Base-by-base conservation (phyloP, 2,113 vertebrate species). In the Argyrosomus japonicus region DNA sequence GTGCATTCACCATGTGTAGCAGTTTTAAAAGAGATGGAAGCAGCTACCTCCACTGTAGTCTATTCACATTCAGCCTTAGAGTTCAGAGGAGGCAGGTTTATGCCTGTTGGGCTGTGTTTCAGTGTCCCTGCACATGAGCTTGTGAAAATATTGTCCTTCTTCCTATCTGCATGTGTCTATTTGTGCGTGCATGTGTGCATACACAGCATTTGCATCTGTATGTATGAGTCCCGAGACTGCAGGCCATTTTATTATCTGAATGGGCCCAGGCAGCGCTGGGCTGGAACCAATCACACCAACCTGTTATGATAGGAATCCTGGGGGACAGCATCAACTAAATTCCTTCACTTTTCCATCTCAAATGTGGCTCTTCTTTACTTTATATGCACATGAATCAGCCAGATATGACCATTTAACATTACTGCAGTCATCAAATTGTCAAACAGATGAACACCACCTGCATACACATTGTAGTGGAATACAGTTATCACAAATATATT, bases 181-280 rank as follows among this genome's bases (percentile, higher is more conserved):
- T 71, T 87, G 76, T 62, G 77, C 70, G 86, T 85, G 81, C 64
- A 53, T 81, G 65, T 87, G 84, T 64, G 83, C 67, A 70, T 77
- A 32, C 29, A 43, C 75, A 18, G 69, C 68, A 86, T 91, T 89
- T 93, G 91, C 90, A 90, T 91, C 77, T 88, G 81, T 92, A 67
- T 90, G 83, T 88, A 54, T 72, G 88, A 90, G 90, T 82, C 80
- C 78, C 13, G 11, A 84, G 82, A 90, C 85, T 89, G 86, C 75
- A 53, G 92, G 83, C 79, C 84, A 87, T 94, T 95, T 92, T 94
- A 95, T 94, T 95, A 95, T 94, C 93, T 93, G 89, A 95, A 94
- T 94, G 93, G 87, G 83, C 78, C 82, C 91, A 93, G 93, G 86
- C 87, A 78, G 93, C 88, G 57, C 87, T 93, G 91, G 81, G 82